A percentile compares a stretch with the other conserved stretches of the same genome.
These are phyloP conservation scores for Orchesella cincta DNA, from an alignment of 1,140 invertebrate genomes.

Conservation along the genomic window DNA sequence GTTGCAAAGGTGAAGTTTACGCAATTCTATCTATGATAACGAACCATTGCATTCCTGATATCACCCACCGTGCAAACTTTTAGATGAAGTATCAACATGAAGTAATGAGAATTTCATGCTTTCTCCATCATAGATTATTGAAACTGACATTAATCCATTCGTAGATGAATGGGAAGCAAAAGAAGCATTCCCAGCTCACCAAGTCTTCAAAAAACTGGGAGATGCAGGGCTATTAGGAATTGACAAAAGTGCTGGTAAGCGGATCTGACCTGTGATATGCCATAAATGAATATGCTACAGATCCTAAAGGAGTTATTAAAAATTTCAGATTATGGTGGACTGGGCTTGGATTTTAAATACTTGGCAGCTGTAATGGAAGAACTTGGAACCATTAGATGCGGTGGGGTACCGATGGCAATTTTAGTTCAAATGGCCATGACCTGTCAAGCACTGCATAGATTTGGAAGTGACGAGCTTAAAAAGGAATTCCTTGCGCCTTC, in stretches of 20 bases:
- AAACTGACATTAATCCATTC: slow-evolving; percentile 64
- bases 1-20: slow-evolving; percentile 40
- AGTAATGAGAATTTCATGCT: no score
- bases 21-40: neutral
- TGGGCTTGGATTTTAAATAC: slow-evolving; percentile 64
- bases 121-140: slow-evolving; percentile 56
- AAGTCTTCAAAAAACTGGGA: slow-evolving; percentile 64
- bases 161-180: slow-evolving; percentile 64
- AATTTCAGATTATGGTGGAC: slow-evolving; percentile 64
- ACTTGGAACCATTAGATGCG: slow-evolving; percentile 60
- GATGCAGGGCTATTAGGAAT: slow-evolving; percentile 63
- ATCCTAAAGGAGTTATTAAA: no score
- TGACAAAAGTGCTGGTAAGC: slow-evolving; percentile 57
- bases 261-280: no score
- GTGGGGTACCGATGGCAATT: slow-evolving; percentile 62
- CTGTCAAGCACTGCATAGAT: slow-evolving; percentile 59
- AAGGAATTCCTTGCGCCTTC: slow-evolving; percentile 63
- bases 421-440: slow-evolving; percentile 61
- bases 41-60: no score
- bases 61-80: no score
- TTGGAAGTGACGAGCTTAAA: slow-evolving; percentile 64
- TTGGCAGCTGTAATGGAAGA: slow-evolving; percentile 63
- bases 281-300: no score
- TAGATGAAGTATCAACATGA: no score
- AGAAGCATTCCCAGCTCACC: slow-evolving; percentile 60